Evolutionary conservation across 1,140 invertebrate species (phyloP), one percentile per base, ranked within the genome.

Genomic region (Gryon sp.): DNA sequence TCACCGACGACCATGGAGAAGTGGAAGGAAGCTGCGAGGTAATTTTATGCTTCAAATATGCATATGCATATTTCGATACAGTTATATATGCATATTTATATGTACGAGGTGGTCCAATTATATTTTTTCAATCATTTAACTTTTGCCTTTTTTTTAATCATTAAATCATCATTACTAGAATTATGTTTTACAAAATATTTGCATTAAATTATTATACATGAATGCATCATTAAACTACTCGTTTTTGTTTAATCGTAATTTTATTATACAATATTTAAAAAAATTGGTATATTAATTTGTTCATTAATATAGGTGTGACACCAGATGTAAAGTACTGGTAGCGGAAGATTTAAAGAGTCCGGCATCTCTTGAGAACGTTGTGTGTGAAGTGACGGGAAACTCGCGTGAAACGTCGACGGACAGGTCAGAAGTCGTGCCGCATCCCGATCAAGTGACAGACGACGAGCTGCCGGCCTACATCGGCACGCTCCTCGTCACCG

Each of bases 401-500:
- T 63, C 63, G 22, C 66, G 68, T 12, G 72, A 79, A 28, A 68
- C 77, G 50, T 76, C 73, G 18, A 40, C 28, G 2, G 72, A 82
- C 66, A 55, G 76, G 53, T 65, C 52, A 50, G 81, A 78, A 9
- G 78, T 48, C 48, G 52, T 46, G 28, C 62, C 45, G 11, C 48
- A 76, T 40, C 70, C 79, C 2, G 84, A 84, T 18, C 80, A 86
- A 4, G 62, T 86, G 26, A 77, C 70, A 11, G 89, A 89, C 65
- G 87, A 90, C 18, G 90, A 92, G 26, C 79, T 93, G 32, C 91
- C 91, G 12, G 90, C 90, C 57, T 87, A 92, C 57, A 88, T 93
- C 52, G 90, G 91, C 72, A 91, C 90, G 76, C 87, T 93, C 16
- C 84, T 93, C 30, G 90, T 93, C 14, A 91, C 91, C 41, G 91